Conservation (phyloP, 2,113 vertebrate genomes). For the Indicator indicator region DNA sequence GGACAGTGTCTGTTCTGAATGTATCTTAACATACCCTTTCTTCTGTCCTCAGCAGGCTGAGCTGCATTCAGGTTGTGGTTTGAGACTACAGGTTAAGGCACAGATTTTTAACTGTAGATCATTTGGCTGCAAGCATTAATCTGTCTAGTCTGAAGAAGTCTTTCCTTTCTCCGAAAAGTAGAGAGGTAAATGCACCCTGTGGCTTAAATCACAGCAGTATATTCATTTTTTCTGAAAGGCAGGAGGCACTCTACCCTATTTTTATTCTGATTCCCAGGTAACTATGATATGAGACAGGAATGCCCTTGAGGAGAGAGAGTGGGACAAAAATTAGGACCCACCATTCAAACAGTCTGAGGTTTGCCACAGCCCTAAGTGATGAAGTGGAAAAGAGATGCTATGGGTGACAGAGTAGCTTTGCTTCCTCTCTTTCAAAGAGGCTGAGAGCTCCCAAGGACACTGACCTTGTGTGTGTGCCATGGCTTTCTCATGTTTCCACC, state of each 20-base stretch:
- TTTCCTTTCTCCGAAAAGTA: neutral
- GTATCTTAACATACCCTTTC: neutral
- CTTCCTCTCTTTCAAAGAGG: neutral
- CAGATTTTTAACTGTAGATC: neutral
- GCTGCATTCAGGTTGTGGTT: neutral
- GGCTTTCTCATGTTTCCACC: neutral
- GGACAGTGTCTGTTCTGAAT: neutral
- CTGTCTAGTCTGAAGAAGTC: neutral
- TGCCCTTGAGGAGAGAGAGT: neutral
- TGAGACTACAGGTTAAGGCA: neutral
- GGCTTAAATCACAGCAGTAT: neutral
- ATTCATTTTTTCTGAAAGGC: neutral
- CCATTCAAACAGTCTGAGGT: neutral
- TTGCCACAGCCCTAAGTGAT: neutral
- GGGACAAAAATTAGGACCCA: neutral
- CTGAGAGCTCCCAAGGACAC: neutral
- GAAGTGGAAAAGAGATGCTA: neutral
- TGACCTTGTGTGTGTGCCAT: rapidly evolving
- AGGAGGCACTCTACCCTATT: neutral
- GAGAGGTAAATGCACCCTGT: neutral
- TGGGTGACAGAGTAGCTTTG: neutral
- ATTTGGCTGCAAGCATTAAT: neutral
- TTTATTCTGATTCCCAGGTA: neutral
- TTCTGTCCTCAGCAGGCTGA: neutral
- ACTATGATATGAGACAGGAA: neutral